Evolutionary conservation across 2,888 invertebrate species (phyloP), one percentile per base, ranked within the genome.

Genomic region (Agrotis puta): DNA sequence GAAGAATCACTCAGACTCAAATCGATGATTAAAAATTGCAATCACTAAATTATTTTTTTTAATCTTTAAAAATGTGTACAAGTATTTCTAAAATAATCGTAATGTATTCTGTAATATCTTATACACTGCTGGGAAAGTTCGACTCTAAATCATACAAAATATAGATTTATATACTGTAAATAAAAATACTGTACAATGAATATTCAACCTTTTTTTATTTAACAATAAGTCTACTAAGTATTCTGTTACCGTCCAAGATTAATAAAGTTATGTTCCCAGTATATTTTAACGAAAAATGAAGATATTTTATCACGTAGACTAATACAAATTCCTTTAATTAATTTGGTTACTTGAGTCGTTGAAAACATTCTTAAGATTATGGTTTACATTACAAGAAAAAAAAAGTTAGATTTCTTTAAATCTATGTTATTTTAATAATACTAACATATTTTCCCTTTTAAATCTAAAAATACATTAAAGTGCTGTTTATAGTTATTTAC

Each of bases 401-500:
- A 33, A 61, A 62, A 45, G 9, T 48, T 47, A 63, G 9, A 24
- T 9, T 62, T 45, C 45, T 43, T 51, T 78, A 81, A 20, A 18
- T 47, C n/a, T 13, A 48, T 27, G 20, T 80, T 64, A 74, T 24
- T 6, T 27, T 51, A 80, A 18, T 57, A 80, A 47, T 64, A 51
- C 51, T 80, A 64, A 2, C 22, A 22, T 47, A 13, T 80, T 27
- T 57, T 50, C 27, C 6, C 3, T 45, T 50, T 13, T 54, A 43
- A 54, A 65, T n/a, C 45, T 65, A 33, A 57, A n/a, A 59, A 53
- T 65, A 59, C 54, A 58, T 57, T 53, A 47, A 54, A 47, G 45
- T 62, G 58, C 6, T 22, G 39, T 54, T 81, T 58, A 64, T 80
- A 77, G 77, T 69, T 84, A 84, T 84, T 58, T 81, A 86, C 81